phyloP scores from a whole-genome alignment of 2,797 vertebrate genomes.

The Manis javanica region DNA sequence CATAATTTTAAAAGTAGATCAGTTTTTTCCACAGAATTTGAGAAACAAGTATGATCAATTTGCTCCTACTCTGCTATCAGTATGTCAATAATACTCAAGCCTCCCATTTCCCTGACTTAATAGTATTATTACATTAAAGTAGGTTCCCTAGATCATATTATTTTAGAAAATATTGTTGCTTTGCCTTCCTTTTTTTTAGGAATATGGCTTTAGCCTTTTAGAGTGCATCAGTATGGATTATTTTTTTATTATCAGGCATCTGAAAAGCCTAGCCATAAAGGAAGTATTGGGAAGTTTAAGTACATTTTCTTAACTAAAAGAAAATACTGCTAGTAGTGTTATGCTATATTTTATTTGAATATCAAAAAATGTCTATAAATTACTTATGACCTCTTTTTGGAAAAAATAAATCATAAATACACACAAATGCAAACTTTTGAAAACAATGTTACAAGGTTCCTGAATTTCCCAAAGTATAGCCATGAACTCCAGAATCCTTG shows the following conservation, averaged over 20 bases:
- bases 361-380: not conserved
- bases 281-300: not conserved
- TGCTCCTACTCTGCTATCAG: not conserved
- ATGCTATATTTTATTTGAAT: conserved; percentile 33
- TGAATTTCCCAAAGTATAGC: not conserved
- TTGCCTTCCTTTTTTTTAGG: not conserved
- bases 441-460: not conserved
- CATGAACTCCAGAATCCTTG: not conserved
- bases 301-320: conserved; percentile 26
- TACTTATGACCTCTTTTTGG: not conserved
- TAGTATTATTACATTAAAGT: not conserved
- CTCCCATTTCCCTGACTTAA: not conserved
- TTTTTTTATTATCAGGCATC: conserved; percentile 1
- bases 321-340: not conserved
- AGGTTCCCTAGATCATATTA: not conserved
- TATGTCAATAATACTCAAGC: not conserved
- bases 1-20: not conserved
- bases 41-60: not conserved
- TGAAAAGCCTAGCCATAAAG: not conserved
- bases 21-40: not conserved
- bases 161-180: not conserved
- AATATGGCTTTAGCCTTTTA: not conserved
- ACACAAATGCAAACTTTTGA: not conserved
- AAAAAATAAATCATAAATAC: conserved; percentile 50
- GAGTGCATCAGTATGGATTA: not conserved